Percentiles rank a stretch among this genome's conserved stretches.
Evolutionary conservation across 2,113 vertebrate genomes (phyloP).

Genomic region (Albula goreensis): DNA sequence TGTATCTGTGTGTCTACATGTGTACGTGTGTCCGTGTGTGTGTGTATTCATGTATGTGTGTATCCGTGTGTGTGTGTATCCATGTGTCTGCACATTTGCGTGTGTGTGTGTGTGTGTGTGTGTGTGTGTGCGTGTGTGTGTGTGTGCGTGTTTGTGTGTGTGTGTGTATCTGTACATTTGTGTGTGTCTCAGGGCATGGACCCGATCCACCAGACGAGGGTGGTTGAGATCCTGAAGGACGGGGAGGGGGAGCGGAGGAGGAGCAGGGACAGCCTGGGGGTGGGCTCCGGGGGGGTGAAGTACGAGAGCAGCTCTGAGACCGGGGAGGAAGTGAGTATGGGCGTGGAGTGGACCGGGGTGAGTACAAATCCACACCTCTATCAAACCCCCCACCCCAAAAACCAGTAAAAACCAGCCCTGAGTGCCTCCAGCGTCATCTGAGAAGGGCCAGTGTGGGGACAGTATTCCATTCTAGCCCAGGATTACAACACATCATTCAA

Average conservation of each 20-base stretch:
- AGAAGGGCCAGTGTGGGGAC: no score
- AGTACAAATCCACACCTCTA: conserved; percentile 83
- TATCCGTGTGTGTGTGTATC: background rate
- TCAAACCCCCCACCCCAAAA: background rate
- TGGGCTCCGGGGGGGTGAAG: conserved; percentile 76
- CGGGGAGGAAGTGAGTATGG: conserved; percentile 97
- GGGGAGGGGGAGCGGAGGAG: conserved; percentile 77
- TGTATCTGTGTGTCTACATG: no score
- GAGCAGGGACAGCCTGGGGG: conserved; percentile 75
- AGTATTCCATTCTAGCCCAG: no score
- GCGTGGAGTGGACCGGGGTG: conserved; percentile 96
- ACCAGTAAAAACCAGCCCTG: background rate
- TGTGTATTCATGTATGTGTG: no score
- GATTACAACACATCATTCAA: no score
- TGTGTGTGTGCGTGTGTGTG: no score
- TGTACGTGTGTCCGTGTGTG: background rate
- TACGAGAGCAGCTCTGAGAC: conserved; percentile 88
- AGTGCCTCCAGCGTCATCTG: no score
- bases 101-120: background rate
- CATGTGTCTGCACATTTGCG: background rate
- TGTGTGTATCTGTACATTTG: conserved; percentile 16
- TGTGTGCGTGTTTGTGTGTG: conserved; percentile 11
- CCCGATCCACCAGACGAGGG: conserved; percentile 89
- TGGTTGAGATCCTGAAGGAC: conserved; percentile 95
- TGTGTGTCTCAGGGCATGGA: conserved; percentile 81